Percentiles rank a stretch among this genome's conserved stretches.
Conservation (phyloP, 1,140 invertebrate species). For the Prorops nasuta region DNA sequence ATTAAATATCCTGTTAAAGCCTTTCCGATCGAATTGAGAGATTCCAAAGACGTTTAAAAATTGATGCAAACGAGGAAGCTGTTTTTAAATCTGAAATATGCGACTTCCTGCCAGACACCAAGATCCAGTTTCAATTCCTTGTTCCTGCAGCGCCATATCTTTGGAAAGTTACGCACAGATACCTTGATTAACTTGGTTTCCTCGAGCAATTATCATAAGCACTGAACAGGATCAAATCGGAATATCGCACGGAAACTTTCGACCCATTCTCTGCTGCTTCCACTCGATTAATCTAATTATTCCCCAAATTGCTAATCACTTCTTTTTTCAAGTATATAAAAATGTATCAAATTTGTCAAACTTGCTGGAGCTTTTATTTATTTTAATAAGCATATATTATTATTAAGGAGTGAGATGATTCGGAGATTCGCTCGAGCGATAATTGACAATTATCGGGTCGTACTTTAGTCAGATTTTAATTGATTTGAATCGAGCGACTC, state of each 20-base stretch:
- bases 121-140: slow-evolving; percentile 39
- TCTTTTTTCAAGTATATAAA: not conserved
- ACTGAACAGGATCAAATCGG: not conserved
- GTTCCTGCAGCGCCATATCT: slow-evolving; percentile 29
- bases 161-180: slow-evolving; percentile 24
- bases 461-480: slow-evolving; percentile 25
- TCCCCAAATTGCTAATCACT: not conserved
- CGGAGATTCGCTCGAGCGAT: slow-evolving; percentile 21
- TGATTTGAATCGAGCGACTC: slow-evolving; percentile 25
- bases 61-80: not conserved
- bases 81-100: not conserved
- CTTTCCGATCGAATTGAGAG: not conserved
- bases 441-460: slow-evolving; percentile 32
- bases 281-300: not conserved
- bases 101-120: slow-evolving; percentile 32
- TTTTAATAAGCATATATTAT: not conserved
- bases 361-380: not conserved
- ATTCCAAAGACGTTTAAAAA: not conserved
- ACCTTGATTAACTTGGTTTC: slow-evolving; percentile 23
- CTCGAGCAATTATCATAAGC: slow-evolving; percentile 3
- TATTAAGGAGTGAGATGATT: not conserved
- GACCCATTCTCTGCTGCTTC: not conserved
- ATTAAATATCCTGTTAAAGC: too few relatives aligned
- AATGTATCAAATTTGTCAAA: not conserved
- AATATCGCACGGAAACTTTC: not conserved